A percentile compares a stretch with the other conserved stretches of the same genome.
phyloP scores from a whole-genome alignment of 2,797 vertebrate species.

The Gobionotothen gibberifrons region DNA sequence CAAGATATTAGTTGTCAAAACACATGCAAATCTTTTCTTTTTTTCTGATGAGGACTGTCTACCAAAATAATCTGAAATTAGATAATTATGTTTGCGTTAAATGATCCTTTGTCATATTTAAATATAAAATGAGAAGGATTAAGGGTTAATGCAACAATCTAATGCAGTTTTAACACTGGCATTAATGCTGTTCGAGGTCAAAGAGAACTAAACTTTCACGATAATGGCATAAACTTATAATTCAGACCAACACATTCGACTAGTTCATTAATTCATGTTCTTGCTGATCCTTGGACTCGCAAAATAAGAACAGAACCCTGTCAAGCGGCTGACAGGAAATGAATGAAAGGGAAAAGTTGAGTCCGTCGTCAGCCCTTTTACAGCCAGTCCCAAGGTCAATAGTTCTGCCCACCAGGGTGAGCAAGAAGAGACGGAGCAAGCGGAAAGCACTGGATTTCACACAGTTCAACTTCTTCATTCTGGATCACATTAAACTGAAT shows the following conservation, averaged over 20 bases:
- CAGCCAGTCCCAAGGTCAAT: conserved; percentile 47
- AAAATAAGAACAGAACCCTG: conserved; percentile 1
- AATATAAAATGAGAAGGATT: not conserved
- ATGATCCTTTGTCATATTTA: not conserved
- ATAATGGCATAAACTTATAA: conserved; percentile 12
- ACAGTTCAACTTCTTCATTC: conserved; percentile 40
- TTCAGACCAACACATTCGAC: not conserved
- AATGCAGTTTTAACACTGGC: not conserved
- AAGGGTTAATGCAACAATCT: not conserved
- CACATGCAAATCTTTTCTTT: not conserved
- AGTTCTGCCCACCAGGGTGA: conserved; percentile 25
- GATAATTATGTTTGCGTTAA: not conserved
- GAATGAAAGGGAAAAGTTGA: conserved; percentile 27
- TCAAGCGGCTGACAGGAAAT: conserved; percentile 26
- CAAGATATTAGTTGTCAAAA: not conserved
- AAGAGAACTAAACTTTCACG: not conserved
- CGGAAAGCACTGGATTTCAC: conserved; percentile 16
- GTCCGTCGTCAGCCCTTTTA: conserved; percentile 38
- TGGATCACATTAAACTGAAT: conserved; percentile 48
- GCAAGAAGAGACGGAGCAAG: not conserved
- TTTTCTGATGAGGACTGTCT: not conserved
- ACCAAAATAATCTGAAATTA: not conserved
- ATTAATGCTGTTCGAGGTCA: conserved; percentile 1
- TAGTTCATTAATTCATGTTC: conserved; percentile 12
- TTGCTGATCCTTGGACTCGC: conserved; percentile 20